Evolutionary conservation across 2,113 vertebrate species (phyloP), one percentile per base, ranked within the genome.

Genomic region (Cavia porcellus): DNA sequence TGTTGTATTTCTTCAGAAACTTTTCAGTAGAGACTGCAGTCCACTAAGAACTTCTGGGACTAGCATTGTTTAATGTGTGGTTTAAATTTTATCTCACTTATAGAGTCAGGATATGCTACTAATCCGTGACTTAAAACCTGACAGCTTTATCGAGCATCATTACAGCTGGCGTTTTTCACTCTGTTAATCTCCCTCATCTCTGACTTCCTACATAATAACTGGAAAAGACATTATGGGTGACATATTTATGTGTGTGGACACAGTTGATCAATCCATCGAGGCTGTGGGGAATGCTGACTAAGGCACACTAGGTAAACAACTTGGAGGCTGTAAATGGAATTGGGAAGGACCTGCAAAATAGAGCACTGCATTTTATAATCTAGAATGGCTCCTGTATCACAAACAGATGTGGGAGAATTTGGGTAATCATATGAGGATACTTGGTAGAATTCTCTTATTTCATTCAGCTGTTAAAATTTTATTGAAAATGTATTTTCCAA

Each of bases 61-160:
- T 72, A 80, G 57, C n/a, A 86, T 77, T 96, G 12, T 59, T 97
- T 97, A 82, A 30, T 93, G 13, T 11, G 32, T 86, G 72, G 38
- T 90, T 85, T 97, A 97, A 83, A 80, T 97, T 98, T 89, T 97
- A 86, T 87, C 92, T 98, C 91, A 90, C 97, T 96, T 96, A 92
- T 92, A 72, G 55, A 90, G 92, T 96, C 93, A 96, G 92, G 77
- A 92, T 32, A 95, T 88, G 45, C 8, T 97, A 90, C 80, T 86
- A 98, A 96, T 74, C 42, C 72, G 86, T 96, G 87, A 96, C 50
- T 94, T 98, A 94, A 96, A 98, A 89, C 14, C 35, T 85, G 97
- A 59, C 75, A 96, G 70, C 57, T 91, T 96, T 97, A 98, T 97
- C 13, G 81, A 96, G 91, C 95, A 90, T 94, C 64, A 7, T 97